Base-by-base conservation (phyloP, 1,140 invertebrate species). In the Drosophila truncata region DNA sequence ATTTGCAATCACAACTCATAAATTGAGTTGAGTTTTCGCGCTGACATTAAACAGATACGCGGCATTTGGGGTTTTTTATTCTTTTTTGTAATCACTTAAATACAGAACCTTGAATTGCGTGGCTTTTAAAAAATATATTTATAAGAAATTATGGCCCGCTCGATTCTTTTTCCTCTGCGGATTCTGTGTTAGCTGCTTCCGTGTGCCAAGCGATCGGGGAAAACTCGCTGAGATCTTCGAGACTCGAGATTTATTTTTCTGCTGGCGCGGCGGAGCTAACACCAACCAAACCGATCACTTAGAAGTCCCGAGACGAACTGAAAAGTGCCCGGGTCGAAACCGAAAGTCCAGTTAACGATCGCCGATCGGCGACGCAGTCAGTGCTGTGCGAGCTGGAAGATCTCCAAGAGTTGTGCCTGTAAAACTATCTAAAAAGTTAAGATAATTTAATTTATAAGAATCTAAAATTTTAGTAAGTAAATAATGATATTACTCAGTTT, bases 271-370 rank as follows among this genome's bases (percentile, higher is more conserved):
- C 82, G 76, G 78, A 81, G 82, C 82, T 57, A 77, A 65, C 69
- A 55, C 25, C n/a, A 74, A 41, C 35, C 42, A 86, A 86, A 87
- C 84, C 62, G 80, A 76, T 87, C 82, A 75, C 83, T 87, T 72
- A 77, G 75, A 82, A 82, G 84, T 88, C 59, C 82, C 83, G 82
- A 87, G 84, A 87, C 83, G 80, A 83, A 86, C 82, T 86, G 78
- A 74, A 82, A 71, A 78, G 64, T 62, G 52, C 39, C 55, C 69
- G 46, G 46, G 49, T 69, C 39, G 83, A 88, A 87, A 87, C 77
- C 71, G 80, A 88, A 87, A 88, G 84, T 86, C 76, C 75, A 82
- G 75, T 71, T 78, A 78, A 50, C 76, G 76, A 78, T 78, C 73
- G 39, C 39, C 27, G 58, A 59, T 78, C 74, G 47, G 4, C 47